Evolutionary conservation across 2,888 invertebrate genomes (phyloP).

Genomic region (Deroplatys truncata): DNA sequence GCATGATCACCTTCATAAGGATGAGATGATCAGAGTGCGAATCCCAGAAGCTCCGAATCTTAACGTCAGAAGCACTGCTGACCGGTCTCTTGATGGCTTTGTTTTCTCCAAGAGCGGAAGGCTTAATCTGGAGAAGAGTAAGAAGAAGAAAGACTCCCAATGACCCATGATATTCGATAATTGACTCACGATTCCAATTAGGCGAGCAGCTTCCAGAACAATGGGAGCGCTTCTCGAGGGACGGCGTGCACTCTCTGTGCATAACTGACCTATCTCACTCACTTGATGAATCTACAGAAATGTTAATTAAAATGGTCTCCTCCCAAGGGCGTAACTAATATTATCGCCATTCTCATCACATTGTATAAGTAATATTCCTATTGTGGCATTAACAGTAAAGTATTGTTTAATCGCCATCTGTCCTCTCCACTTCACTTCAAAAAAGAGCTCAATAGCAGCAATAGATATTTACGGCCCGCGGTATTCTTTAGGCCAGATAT

Average conservation of each 20-base stretch:
- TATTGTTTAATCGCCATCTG: neutral
- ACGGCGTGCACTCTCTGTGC: neutral
- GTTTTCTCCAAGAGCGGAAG: neutral
- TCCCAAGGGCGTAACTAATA: neutral
- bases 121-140: neutral
- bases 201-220: neutral
- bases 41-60: neutral
- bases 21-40: neutral
- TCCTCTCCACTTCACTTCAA: neutral
- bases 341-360: neutral
- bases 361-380: neutral
- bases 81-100: neutral
- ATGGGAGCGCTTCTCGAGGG: neutral
- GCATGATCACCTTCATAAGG: no score
- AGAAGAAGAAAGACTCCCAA: neutral
- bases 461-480: no score
- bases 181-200: conserved; percentile 10
- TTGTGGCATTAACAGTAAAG: neutral
- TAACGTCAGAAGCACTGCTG: neutral
- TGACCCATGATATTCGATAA: conserved; percentile 2
- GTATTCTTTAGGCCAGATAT: no score
- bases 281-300: neutral
- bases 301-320: neutral
- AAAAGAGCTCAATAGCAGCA: neutral
- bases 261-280: neutral